Evolutionary conservation across 2,888 invertebrate species (phyloP), one percentile per base, ranked within the genome.

Genomic region (Noctuana brunneofusca): DNA sequence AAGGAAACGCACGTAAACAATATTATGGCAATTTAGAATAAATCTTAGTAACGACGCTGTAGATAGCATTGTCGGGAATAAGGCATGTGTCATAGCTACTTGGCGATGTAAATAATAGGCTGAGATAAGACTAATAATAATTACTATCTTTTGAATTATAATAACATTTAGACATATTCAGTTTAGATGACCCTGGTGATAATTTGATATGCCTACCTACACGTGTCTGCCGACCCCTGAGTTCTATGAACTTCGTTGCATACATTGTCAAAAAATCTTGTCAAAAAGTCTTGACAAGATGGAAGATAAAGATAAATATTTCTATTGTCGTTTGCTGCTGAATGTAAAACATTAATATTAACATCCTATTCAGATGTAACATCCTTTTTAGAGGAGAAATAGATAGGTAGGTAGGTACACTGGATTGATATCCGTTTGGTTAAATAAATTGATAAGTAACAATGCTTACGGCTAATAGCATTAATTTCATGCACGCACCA

Each of bases 151-250:
- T 20, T 32, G 14, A 50, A 50, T 18, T 53, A 49, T 14, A 14
- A 18, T 9, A 18, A 43, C n/a, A 27, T 22, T 1, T 22, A 8
- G 14, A 38, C 38, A 30, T 53, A 35, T 14, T n/a, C 12, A 52
- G 4, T 52, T 53, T n/a, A 35, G 53, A 53, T 53, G 53, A 11
- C 53, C 32, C 53, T 20, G 53, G 14, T 8, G 49, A 49, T 49
- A 49, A n/a, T 24, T 24, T 48, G 8, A 27, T 24, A 49, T 4
- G 38, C 38, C 2, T 12, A 12, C 12, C 9, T 8, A 24, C 48
- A 57, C 32, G 20, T 48, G 57, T 48, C 14, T 11, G 38, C 24
- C 24, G 12, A 57, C 24, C 14, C 43, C 43, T 12, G 22, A n/a
- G 48, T 1, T 9, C 22, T 48, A 48, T 18, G 46, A 50, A 27